Evolutionary conservation across 2,797 vertebrate genomes (phyloP), one percentile per base, ranked within the genome.

Genomic region (Leuciscus waleckii): DNA sequence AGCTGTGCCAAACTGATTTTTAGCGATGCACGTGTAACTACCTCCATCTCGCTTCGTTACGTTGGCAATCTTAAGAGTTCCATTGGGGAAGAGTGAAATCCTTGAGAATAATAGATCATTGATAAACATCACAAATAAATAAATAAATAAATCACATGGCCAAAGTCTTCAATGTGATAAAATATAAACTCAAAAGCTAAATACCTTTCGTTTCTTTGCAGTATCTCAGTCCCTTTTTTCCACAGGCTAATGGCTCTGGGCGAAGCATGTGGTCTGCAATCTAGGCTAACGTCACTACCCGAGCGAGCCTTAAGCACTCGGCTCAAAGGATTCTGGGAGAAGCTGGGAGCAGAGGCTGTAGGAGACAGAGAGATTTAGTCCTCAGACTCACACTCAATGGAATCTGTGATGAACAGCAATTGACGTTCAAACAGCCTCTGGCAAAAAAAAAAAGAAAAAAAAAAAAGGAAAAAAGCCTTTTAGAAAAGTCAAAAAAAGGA

Each of bases 261-360:
- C 61, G 97, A 97, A 89, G 98, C 97, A 94, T 94, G 95, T 80
- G 98, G 97, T 91, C 96, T 97, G 94, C 98, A 99, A 91, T 97
- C 96, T 90, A 99, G 95, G 91, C 93, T 95, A 91, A 98, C 97
- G 89, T 96, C 94, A 77, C 95, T 97, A 91, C 97, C 97, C 71
- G 95, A 95, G 65, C 96, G 96, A 82, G 97, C 97, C 92, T 98
- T 97, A 91, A 98, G 93, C 93, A 97, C 78, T 74, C 92, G 90
- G 89, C 92, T 97, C 95, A 98, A 94, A 23, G 96, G 96, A 87
- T 92, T 97, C 92, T 93, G 96, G 85, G 97, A 96, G 94, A 99
- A 99, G 92, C 95, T 97, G 65, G 97, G 97, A 87, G 97, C 94
- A 83, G 97, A 97, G 29, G 97, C 97, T 99, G 88, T 49, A 73